Evolutionary conservation across 2,113 vertebrate species (phyloP).

Genomic region (Elephas maximus): DNA sequence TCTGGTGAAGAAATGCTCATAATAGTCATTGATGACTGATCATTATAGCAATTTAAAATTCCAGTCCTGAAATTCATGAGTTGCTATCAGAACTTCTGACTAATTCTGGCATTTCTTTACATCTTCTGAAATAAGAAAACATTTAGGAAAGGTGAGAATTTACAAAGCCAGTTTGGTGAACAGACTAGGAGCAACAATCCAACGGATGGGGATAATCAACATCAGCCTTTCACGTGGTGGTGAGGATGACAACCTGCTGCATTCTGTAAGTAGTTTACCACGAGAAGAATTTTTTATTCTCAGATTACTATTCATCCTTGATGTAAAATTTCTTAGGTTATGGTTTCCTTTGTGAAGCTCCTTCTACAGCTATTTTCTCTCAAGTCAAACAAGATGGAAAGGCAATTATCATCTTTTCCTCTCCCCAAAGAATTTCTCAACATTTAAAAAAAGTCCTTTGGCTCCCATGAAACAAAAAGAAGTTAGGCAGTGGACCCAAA

Average conservation of each 20-base stretch:
- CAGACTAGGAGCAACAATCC: not conserved
- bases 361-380: constrained; percentile 49
- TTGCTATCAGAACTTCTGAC: not conserved
- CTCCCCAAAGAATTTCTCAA: constrained; percentile 10
- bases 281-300: not conserved
- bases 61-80: not conserved
- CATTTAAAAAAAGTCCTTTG: not conserved
- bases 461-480: constrained; percentile 49
- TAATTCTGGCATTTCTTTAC: constrained; percentile 21
- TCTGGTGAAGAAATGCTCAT: not conserved
- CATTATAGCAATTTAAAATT: constrained; percentile 14
- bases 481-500: constrained; percentile 6
- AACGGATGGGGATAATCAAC: not conserved
- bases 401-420: constrained; percentile 33
- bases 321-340: constrained; percentile 19
- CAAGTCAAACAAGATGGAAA: constrained; percentile 36
- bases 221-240: not conserved
- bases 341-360: not conserved
- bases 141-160: constrained; percentile 36
- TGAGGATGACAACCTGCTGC: not conserved
- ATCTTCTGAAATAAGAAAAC: constrained; percentile 50
- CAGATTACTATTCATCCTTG: not conserved
- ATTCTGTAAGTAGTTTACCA: not conserved
- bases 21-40: not conserved
- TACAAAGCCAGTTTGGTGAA: constrained; percentile 55